Evolutionary conservation across 2,113 vertebrate species (phyloP).

Genomic region (Octodon degus): DNA sequence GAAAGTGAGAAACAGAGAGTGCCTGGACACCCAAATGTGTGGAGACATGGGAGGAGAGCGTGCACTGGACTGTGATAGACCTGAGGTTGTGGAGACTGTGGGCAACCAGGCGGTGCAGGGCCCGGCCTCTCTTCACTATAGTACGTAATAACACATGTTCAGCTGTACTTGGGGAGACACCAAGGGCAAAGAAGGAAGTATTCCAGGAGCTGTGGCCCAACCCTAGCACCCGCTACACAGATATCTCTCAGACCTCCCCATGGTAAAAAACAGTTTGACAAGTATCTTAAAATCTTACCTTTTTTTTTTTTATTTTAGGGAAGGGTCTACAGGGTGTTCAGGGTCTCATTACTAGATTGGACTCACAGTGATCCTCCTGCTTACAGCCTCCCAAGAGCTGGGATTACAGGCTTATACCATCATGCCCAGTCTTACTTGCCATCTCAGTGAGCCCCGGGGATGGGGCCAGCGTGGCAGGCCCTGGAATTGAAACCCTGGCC

Average conservation of each 20-base stretch:
- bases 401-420: too few relatives aligned
- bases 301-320: too few relatives aligned
- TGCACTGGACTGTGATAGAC: neutral
- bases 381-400: too few relatives aligned
- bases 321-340: too few relatives aligned
- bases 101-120: neutral
- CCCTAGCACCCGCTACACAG: neutral
- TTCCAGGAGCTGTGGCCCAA: neutral
- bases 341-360: too few relatives aligned
- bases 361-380: too few relatives aligned
- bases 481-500: too few relatives aligned
- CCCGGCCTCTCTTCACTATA: neutral
- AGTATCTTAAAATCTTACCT: neutral
- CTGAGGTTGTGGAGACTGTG: rapidly evolving
- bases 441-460: too few relatives aligned
- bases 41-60: neutral
- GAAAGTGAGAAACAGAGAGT: neutral
- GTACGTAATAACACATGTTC: neutral
- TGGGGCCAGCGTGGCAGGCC: too few relatives aligned
- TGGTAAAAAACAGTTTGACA: neutral
- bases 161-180: neutral
- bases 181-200: neutral
- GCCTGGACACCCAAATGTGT: neutral
- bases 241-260: neutral
- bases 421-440: too few relatives aligned